These are phyloP conservation scores for Drosophila bifasciata DNA, from an alignment of 1,140 invertebrate species.

Conservation along the genomic window DNA sequence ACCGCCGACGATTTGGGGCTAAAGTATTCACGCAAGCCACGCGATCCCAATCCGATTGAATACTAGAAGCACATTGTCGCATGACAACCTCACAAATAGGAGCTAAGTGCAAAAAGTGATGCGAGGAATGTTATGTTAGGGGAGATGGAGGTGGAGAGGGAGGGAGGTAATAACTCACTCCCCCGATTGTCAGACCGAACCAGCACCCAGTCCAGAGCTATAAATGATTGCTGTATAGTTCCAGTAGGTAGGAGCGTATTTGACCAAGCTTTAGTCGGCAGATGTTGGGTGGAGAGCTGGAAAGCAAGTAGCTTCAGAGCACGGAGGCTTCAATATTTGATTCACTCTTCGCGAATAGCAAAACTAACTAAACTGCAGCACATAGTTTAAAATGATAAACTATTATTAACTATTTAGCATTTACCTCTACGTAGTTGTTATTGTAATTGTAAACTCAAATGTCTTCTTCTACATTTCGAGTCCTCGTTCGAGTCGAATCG, in stretches of 20 bases:
- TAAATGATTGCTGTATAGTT: slow-evolving; percentile 9
- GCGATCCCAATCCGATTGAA: slow-evolving; percentile 86
- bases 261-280: background rate
- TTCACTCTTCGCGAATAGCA: slow-evolving; percentile 14
- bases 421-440: slow-evolving; percentile 47
- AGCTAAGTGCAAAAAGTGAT: slow-evolving; percentile 2
- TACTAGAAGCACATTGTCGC: slow-evolving; percentile 83
- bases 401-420: slow-evolving; percentile 49
- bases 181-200: slow-evolving; percentile 20
- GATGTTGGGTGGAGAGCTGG: background rate
- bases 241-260: background rate
- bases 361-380: slow-evolving; percentile 24
- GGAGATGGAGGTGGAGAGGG: too few relatives aligned
- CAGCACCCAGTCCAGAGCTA: slow-evolving; percentile 2
- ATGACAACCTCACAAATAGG: slow-evolving; percentile 5
- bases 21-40: slow-evolving; percentile 89
- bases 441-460: slow-evolving; percentile 46
- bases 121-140: background rate
- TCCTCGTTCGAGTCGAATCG: slow-evolving; percentile 18
- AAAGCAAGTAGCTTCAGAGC: slow-evolving; percentile 4
- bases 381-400: slow-evolving; percentile 29
- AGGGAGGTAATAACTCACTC: background rate
- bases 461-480: slow-evolving; percentile 30
- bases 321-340: slow-evolving; percentile 28
- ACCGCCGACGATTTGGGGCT: slow-evolving; percentile 89